Evolutionary conservation across 2,797 vertebrate species (phyloP).

Genomic region (Enteromius thamalakanensis): DNA sequence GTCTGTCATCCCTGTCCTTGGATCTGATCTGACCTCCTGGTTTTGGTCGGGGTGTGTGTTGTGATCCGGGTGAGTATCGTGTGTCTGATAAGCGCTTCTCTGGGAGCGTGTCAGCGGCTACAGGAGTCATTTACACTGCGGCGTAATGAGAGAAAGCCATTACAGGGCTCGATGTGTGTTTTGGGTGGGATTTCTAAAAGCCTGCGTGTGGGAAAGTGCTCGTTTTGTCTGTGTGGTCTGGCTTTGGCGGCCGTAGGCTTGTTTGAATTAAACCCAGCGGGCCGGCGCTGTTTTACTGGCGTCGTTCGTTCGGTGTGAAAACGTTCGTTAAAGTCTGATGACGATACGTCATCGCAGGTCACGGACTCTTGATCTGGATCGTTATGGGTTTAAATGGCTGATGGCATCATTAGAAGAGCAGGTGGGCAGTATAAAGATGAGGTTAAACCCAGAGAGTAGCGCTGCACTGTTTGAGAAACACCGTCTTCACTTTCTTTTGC

Average conservation of each 20-base stretch:
- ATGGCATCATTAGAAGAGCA: neutral
- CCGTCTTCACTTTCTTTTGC: neutral
- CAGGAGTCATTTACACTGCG: constrained; percentile 46
- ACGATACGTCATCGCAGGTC: constrained; percentile 53
- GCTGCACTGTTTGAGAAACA: neutral
- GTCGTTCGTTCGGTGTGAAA: neutral
- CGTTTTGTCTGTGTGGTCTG: constrained; percentile 54
- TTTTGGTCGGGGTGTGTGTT: neutral
- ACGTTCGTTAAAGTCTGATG: neutral
- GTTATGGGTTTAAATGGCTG: neutral
- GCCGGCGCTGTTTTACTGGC: constrained; percentile 54
- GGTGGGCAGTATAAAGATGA: neutral
- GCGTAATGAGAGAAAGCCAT: constrained; percentile 54
- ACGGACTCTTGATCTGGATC: neutral
- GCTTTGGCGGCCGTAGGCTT: constrained; percentile 49
- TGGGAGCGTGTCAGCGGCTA: constrained; percentile 29
- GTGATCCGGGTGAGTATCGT: constrained; percentile 11
- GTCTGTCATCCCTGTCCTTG: neutral
- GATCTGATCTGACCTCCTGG: neutral
- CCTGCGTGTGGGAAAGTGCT: constrained; percentile 44
- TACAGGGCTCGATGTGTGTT: constrained; percentile 35
- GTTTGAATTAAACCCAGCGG: constrained; percentile 53
- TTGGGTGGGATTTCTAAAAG: constrained; percentile 48
- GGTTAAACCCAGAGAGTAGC: neutral
- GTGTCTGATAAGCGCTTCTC: constrained; percentile 39